Conservation (phyloP, 2,888 invertebrate species). For the Eucera pruinosa region DNA sequence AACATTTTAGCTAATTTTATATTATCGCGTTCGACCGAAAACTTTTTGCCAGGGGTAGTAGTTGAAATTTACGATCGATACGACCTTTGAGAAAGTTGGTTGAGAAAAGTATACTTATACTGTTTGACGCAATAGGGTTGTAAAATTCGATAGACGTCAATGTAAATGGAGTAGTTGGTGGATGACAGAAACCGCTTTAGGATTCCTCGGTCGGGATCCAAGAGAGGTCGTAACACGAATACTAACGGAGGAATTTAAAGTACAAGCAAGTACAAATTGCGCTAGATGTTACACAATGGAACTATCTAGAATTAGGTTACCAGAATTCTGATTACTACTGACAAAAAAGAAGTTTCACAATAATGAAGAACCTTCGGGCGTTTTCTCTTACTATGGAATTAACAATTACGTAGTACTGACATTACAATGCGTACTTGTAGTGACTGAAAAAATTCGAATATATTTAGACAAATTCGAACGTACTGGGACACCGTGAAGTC, state of each 20-base stretch:
- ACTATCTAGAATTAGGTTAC: not conserved
- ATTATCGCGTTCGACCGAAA: too few species aligned
- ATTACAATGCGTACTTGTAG: too few species aligned
- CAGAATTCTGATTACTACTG: not conserved
- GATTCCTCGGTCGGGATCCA: not conserved
- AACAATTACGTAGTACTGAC: not conserved
- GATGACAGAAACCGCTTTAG: slow-evolving; percentile 5
- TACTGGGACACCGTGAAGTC: too few species aligned
- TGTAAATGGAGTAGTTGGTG: not conserved
- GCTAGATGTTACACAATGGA: not conserved
- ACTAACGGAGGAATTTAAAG: not conserved
- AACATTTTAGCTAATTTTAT: too few species aligned
- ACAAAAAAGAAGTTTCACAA: not conserved
- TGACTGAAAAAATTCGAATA: too few species aligned
- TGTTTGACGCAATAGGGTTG: too few species aligned
- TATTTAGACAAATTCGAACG: too few species aligned
- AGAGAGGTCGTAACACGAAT: slow-evolving; percentile 1
- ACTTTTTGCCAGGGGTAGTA: too few species aligned
- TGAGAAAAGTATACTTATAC: too few species aligned
- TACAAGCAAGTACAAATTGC: not conserved
- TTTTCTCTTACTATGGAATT: not conserved
- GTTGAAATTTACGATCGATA: too few species aligned
- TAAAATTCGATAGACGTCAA: not conserved
- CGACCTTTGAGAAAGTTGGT: too few species aligned
- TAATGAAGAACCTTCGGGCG: not conserved